phyloP scores from a whole-genome alignment of 2,113 vertebrate species.

The Corythoichthys intestinalis region DNA sequence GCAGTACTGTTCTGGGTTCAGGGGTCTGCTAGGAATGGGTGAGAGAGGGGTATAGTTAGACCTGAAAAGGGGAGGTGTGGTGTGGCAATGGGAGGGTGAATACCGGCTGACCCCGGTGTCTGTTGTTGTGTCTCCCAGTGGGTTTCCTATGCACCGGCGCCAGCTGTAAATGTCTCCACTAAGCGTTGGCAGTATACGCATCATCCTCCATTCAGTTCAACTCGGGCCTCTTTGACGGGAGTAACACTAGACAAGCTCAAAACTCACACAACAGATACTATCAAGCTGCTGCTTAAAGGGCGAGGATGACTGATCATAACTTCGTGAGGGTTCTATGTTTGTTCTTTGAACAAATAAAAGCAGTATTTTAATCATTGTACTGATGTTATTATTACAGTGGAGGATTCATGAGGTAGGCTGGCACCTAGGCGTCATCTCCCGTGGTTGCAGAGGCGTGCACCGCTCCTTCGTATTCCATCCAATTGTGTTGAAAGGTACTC shows the following conservation, averaged over 20 bases:
- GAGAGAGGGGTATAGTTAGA: slow-evolving; percentile 22
- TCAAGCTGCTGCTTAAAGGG: slow-evolving; percentile 59
- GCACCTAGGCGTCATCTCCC: slow-evolving; percentile 59
- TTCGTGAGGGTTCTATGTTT: slow-evolving; percentile 28
- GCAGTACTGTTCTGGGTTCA: too few species aligned
- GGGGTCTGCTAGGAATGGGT: not conserved
- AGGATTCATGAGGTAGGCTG: slow-evolving; percentile 48
- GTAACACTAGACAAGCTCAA: slow-evolving; percentile 68
- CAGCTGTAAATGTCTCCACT: slow-evolving; percentile 75
- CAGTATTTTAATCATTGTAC: slow-evolving; percentile 16
- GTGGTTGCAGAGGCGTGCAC: slow-evolving; percentile 37
- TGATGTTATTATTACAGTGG: slow-evolving; percentile 34
- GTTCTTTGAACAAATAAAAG: slow-evolving; percentile 45
- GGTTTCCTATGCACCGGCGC: slow-evolving; percentile 74
- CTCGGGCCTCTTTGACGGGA: slow-evolving; percentile 64
- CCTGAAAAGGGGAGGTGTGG: slow-evolving; percentile 49
- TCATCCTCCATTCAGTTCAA: slow-evolving; percentile 62
- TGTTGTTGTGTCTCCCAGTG: slow-evolving; percentile 75
- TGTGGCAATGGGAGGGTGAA: slow-evolving; percentile 45
- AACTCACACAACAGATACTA: slow-evolving; percentile 57
- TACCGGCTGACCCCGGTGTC: slow-evolving; percentile 67
- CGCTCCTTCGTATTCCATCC: not conserved
- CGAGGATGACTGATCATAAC: slow-evolving; percentile 54
- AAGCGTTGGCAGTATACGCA: slow-evolving; percentile 66
- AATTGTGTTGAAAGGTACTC: not conserved